Evolutionary conservation across 2,797 vertebrate species (phyloP), one percentile per base, ranked within the genome.

Genomic region (Hirundo rustica): DNA sequence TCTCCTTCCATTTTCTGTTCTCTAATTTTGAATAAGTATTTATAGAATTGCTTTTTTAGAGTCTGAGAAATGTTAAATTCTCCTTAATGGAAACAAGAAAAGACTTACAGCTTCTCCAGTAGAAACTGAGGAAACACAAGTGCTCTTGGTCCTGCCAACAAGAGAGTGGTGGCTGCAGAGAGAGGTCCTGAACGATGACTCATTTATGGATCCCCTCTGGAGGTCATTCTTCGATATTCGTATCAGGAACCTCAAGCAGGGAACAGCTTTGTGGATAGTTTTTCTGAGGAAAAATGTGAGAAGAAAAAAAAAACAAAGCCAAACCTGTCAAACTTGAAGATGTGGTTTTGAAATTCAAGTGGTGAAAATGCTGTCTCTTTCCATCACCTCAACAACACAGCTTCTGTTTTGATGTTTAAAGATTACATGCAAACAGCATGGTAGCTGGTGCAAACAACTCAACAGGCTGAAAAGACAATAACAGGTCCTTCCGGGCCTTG

Each of bases 201-300:
- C 97, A 61, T 91, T 97, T 77, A 95, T 91, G 65, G 96, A 95
- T 30, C 91, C 94, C 84, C 96, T 96, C 55, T 96, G 76, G 34
- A 96, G 92, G 72, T 97, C 97, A 1, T 97, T 97, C 90, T 97
- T 96, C 0, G 97, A 96, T 90, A 97, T 50, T 78, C 93, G 72
- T 86, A 97, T 97, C 32, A 97, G 86, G 86, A 96, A 97, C 60
- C 97, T 94, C 89, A 98, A 82, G 81, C 97, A 98, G 11, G 97
- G 97, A 74, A 98, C 95, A 84, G 91, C 85, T 88, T 45, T 97
- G 66, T 95, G 95, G 89, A 98, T 97, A n/a, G 97, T 97, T 96
- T 96, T 97, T 75, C 97, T 98, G 53, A 78, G 88, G 76, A 25
- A 81, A 85, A 81, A 79, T 0, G 3, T 17, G 45, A 88, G 71